Percentiles rank a stretch among this genome's conserved stretches.
Conservation (phyloP, 2,888 invertebrate species). For the Lasioglossum oenotherae region DNA sequence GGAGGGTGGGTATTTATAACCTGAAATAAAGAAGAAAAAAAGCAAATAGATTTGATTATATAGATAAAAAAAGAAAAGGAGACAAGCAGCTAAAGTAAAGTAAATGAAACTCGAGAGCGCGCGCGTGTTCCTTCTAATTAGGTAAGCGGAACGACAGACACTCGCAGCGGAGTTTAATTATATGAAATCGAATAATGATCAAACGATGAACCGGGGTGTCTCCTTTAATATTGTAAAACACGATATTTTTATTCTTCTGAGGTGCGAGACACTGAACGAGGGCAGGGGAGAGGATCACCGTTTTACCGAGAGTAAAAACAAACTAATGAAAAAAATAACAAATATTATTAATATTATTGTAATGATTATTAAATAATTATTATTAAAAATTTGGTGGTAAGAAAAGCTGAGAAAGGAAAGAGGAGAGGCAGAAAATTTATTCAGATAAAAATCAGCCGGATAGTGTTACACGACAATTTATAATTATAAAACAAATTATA, state of each 20-base stretch:
- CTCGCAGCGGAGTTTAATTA: conserved; percentile 70
- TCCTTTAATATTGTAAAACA: conserved; percentile 79
- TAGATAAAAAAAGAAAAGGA: conserved; percentile 63
- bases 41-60: conserved; percentile 77
- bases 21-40: conserved; percentile 71
- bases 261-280: conserved; percentile 77
- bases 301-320: conserved; percentile 71
- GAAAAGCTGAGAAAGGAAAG: conserved; percentile 69
- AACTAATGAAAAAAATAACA: conserved; percentile 66
- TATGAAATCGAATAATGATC: conserved; percentile 72
- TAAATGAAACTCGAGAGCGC: conserved; percentile 69
- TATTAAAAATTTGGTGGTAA: conserved; percentile 79
- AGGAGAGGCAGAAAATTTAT: conserved; percentile 69
- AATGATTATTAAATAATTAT: conserved; percentile 77
- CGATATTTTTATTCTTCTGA: conserved; percentile 82
- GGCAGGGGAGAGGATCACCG: conserved; percentile 73
- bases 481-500: conserved; percentile 75
- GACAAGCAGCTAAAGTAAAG: conserved; percentile 59
- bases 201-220: conserved; percentile 74
- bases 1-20: conserved; percentile 74
- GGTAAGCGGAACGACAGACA: conserved; percentile 72
- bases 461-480: conserved; percentile 81
- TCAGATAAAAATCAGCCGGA: conserved; percentile 75
- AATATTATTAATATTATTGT: conserved; percentile 77
- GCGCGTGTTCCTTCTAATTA: conserved; percentile 75